Base-by-base conservation (phyloP, 2,888 invertebrate genomes). In the Antheraea yamamai region DNA sequence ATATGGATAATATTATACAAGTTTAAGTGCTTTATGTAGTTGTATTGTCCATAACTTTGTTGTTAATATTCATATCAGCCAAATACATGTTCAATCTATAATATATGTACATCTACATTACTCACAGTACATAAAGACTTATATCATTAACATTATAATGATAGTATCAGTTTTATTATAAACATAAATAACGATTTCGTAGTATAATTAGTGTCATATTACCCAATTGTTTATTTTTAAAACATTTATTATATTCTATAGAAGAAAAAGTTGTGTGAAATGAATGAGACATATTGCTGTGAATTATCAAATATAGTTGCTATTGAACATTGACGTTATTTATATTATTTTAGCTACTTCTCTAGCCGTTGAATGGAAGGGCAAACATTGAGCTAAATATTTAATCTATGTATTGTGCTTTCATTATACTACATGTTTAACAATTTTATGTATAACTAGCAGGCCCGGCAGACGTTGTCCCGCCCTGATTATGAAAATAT, bases 321-420 rank as follows among this genome's bases (percentile, higher is more conserved):
- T 35, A 47, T 30, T 76, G 30, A 78, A 82, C 78, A 80, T 74
- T 73, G 74, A 81, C 82, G 82, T 80, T 76, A 73, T 71, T 72
- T 76, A 4, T 47, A 47, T 47, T 47, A 47, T 10, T 47, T 8
- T 47, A 82, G 81, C 80, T 76, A 74, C 70, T 72, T 64, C 64
- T 66, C 64, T 30, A 61, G 74, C 71, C 75, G 73, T 70, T 75
- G 72, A 73, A 76, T 81, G 85, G 84, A 84, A 85, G 85, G 82
- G 82, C 78, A 81, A 77, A 39, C 76, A 75, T 83, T 82, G 83
- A 87, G 81, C 84, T 83, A 79, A 79, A 75, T 78, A 81, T 77
- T 78, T 74, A 75, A 75, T 74, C 73, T 76, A 72, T 77, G 73
- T 70, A 73, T 75, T 76, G 75, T 77, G 74, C 72, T 61, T 72